These are phyloP conservation scores for Formica aserva DNA, from an alignment of 2,888 invertebrate species.

Conservation along the genomic window DNA sequence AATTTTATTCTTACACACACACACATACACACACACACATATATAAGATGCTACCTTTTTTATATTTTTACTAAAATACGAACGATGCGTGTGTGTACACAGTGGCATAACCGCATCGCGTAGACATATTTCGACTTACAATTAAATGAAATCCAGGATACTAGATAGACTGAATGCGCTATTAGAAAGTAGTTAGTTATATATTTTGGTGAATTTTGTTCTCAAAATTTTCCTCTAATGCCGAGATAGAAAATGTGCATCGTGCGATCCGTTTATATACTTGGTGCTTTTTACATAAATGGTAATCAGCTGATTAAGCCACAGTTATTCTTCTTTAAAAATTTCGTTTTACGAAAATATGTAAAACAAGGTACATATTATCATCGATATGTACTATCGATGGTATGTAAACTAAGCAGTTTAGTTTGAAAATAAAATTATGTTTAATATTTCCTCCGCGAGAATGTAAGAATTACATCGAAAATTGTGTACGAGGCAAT, in stretches of 20 bases:
- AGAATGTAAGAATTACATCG: not conserved
- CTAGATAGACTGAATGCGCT: slow-evolving; percentile 35
- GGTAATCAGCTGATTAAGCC: slow-evolving; percentile 14
- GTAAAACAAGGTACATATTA: not conserved
- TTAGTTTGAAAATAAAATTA: slow-evolving; percentile 8
- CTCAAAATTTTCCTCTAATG: not conserved
- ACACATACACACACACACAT: not conserved
- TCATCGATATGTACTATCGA: not conserved
- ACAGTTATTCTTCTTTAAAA: not conserved
- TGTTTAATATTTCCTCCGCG: not conserved
- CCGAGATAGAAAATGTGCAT: not conserved
- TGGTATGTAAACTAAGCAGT: not conserved
- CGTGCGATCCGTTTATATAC: not conserved
- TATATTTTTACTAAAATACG: slow-evolving; percentile 47
- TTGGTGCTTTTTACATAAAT: not conserved
- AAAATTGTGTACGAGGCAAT: slow-evolving; percentile 14
- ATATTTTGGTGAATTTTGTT: not conserved
- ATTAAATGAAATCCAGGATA: not conserved
- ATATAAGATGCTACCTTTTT: slow-evolving; percentile 28
- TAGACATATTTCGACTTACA: slow-evolving; percentile 7
- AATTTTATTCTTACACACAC: slow-evolving; percentile 55
- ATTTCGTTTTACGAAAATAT: not conserved
- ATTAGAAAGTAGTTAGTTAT: not conserved
- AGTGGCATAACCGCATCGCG: slow-evolving; percentile 16
- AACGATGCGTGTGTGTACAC: slow-evolving; percentile 14